Base-by-base conservation (phyloP, 2,888 invertebrate genomes). In the Cabera pusaria region DNA sequence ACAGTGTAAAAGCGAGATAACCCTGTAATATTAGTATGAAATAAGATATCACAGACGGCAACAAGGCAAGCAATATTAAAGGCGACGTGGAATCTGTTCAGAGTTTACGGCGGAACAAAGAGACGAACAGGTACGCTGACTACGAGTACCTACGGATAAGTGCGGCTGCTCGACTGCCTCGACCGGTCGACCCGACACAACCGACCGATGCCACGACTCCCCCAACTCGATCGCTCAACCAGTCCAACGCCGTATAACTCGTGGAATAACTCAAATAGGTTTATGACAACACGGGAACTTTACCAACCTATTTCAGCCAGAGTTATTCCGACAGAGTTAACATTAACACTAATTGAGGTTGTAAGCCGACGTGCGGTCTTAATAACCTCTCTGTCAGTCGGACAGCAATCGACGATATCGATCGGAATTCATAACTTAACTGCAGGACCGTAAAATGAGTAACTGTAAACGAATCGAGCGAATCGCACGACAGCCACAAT, bases 241-340 rank as follows among this genome's bases (percentile, higher is more conserved):
- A 4, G 3, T 14, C 14, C 14, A 14, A 4, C 64, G 62, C 47
- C 63, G 55, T 56, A n/a, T n/a, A n/a, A n/a, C n/a, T n/a, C n/a
- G n/a, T n/a, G n/a, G 66, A 59, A 59, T 61, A 74, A 75, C 74
- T 78, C 77, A 72, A 82, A 83, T 80, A 64, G 74, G 55, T 78
- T 79, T 77, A 83, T 76, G 79, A 81, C 73, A 77, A 76, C 66
- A 66, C 61, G 58, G 54, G 64, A 59, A 74, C 75, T 74, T 73
- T 74, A 68, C 64, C 60, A n/a, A n/a, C n/a, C n/a, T n/a, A n/a
- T n/a, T n/a, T 46, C 12, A 25, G 17, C 56, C 54, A 57, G 41
- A 44, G 52, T 49, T 54, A 21, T 29, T 56, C 49, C 8, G 60
- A 66, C 59, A 55, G 58, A 54, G 55, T 63, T 62, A 51, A n/a